Base-by-base conservation (phyloP, 2,113 vertebrate genomes). In the Corythornis cristatus region DNA sequence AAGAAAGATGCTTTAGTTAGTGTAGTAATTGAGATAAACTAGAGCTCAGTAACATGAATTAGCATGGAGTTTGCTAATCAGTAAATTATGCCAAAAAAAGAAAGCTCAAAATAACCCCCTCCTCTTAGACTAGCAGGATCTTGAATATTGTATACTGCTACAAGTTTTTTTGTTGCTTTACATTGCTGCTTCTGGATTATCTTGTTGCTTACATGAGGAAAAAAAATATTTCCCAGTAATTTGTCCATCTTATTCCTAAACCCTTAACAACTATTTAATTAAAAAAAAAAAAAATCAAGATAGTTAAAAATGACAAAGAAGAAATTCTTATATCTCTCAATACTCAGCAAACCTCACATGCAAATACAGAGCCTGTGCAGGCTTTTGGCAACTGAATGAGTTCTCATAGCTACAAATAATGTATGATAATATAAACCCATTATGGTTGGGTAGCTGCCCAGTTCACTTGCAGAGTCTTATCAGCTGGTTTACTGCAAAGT, bases 361-460 rank as follows among this genome's bases (percentile, higher is more conserved):
- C 74, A 93, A 77, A 95, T 54, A 73, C 86, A 94, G 68, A 96
- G 82, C 14, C 43, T 65, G 76, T 79, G 77, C 21, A 95, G 57
- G 83, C 51, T 95, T 83, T 80, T 89, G 89, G 93, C 83, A 86
- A 76, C 61, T 46, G 43, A 78, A 65, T 33, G 83, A 86, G 37
- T 61, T 90, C 93, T 93, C 85, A 70, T 72, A 94, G 79, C 77
- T 89, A 90, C 89, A 92, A 94, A 93, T 89, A 90, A 90, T 15
- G 48, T 66, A 83, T 92, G 95, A 77, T 91, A 94, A 97, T 91
- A 77, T 92, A 95, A 97, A 85, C 71, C 43, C 7, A n/a, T 33
- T 64, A 43, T 3, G 61, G 90, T 2, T 57, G 89, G 68, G 75
- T 40, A 90, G 91, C 90, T 92, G 93, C 71, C 85, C 76, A 93